Evolutionary conservation across 2,113 vertebrate species (phyloP).

Genomic region (Pelobates fuscus): DNA sequence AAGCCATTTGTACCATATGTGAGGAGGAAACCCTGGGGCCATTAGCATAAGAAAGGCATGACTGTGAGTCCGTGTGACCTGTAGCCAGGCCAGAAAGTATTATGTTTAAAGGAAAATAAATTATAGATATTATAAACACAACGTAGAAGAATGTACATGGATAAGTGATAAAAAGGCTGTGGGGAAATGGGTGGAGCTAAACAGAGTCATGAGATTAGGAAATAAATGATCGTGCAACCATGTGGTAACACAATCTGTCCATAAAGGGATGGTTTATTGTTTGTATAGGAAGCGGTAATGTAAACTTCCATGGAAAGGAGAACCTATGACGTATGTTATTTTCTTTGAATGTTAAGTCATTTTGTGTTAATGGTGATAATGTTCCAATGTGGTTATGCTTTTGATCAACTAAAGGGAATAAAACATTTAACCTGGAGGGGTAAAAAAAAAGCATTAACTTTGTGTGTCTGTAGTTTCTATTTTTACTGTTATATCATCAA

Average conservation of each 20-base stretch:
- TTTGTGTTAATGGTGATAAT: neutral
- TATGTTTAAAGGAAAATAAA: constrained; percentile 6
- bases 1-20: constrained; percentile 29
- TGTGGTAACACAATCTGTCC: neutral
- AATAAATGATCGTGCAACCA: neutral
- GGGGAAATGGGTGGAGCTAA: constrained; percentile 2
- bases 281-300: neutral
- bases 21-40: neutral
- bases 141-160: neutral
- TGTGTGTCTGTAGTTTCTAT: too few species aligned
- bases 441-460: too few species aligned
- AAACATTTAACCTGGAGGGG: too few species aligned
- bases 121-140: constrained; percentile 2
- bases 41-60: constrained; percentile 22
- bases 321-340: neutral
- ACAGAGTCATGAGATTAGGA: neutral
- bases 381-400: neutral
- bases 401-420: too few species aligned
- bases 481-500: too few species aligned
- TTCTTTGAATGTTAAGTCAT: neutral
- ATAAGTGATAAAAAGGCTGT: neutral
- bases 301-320: neutral
- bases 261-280: neutral
- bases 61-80: neutral
- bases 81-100: neutral